These are phyloP conservation scores for Leptatherina wallacei DNA, from an alignment of 2,797 vertebrate genomes.

Conservation along the genomic window DNA sequence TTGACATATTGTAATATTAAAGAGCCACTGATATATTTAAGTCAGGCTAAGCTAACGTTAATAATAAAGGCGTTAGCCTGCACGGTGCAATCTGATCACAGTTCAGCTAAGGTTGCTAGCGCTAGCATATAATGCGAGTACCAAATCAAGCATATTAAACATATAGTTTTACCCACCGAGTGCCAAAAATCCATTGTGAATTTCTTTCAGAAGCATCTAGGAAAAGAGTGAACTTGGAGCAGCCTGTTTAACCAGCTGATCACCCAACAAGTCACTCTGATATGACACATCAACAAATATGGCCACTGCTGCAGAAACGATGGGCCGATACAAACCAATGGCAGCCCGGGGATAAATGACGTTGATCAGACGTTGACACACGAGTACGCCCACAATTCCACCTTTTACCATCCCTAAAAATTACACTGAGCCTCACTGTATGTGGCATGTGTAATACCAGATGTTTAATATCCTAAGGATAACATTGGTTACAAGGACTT, in stretches of 20 bases:
- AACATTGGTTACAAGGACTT: no score
- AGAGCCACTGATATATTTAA: constrained; percentile 3
- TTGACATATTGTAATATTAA: constrained; percentile 18
- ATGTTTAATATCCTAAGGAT: background rate
- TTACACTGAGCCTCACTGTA: background rate
- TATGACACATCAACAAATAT: constrained; percentile 91
- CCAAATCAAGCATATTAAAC: background rate
- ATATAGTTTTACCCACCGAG: constrained; percentile 58
- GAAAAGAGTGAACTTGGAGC: constrained; percentile 43
- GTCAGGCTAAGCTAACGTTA: constrained; percentile 45
- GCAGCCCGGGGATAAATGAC: constrained; percentile 32
- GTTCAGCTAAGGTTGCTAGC: constrained; percentile 30
- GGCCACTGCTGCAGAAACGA: constrained; percentile 69
- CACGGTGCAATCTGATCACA: constrained; percentile 6
- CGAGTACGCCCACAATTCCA: constrained; percentile 12
- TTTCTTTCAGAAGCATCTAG: constrained; percentile 3
- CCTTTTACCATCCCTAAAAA: background rate
- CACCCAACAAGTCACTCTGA: constrained; percentile 66
- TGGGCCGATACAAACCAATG: constrained; percentile 62
- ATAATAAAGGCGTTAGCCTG: constrained; percentile 43
- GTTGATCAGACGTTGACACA: constrained; percentile 19
- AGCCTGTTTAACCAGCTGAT: constrained; percentile 56
- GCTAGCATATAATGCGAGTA: constrained; percentile 8
- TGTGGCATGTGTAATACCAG: background rate
- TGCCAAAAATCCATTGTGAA: constrained; percentile 62